Evolutionary conservation across 2,888 invertebrate species (phyloP).

Genomic region (Lamellibrachia satsuma): DNA sequence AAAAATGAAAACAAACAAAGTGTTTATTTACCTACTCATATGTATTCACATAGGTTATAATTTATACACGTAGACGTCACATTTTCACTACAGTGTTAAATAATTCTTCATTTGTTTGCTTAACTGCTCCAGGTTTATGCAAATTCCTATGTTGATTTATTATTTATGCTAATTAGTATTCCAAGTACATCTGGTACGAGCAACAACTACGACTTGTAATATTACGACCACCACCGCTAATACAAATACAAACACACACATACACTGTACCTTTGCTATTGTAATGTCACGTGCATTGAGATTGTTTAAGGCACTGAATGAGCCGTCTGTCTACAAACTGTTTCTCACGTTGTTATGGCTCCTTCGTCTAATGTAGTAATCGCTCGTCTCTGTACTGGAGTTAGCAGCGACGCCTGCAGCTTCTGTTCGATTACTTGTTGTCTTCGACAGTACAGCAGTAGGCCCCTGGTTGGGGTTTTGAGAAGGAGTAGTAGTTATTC

Average conservation of each 20-base stretch:
- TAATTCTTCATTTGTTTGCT: neutral
- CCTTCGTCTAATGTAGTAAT: neutral
- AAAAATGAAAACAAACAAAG: neutral
- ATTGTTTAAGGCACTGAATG: neutral
- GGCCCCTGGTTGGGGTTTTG: neutral
- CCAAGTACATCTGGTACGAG: neutral
- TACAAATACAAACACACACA: neutral
- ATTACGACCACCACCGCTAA: neutral
- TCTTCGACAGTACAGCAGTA: neutral
- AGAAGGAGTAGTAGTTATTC: neutral
- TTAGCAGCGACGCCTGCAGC: neutral
- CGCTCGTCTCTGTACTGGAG: neutral
- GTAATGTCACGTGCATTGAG: neutral
- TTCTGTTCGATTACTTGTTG: neutral
- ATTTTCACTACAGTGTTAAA: neutral
- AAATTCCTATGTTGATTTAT: neutral
- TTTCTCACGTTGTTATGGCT: neutral
- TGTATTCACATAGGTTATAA: neutral
- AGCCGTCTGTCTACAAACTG: neutral
- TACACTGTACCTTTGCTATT: constrained; percentile 1
- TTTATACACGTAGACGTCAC: neutral
- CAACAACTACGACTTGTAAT: neutral
- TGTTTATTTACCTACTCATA: neutral
- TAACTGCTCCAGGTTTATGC: neutral
- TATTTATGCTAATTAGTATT: neutral